A percentile compares a stretch with the other conserved stretches of the same genome.
Conservation (phyloP, 2,113 vertebrate genomes). For the Xyliphius kryptos region DNA sequence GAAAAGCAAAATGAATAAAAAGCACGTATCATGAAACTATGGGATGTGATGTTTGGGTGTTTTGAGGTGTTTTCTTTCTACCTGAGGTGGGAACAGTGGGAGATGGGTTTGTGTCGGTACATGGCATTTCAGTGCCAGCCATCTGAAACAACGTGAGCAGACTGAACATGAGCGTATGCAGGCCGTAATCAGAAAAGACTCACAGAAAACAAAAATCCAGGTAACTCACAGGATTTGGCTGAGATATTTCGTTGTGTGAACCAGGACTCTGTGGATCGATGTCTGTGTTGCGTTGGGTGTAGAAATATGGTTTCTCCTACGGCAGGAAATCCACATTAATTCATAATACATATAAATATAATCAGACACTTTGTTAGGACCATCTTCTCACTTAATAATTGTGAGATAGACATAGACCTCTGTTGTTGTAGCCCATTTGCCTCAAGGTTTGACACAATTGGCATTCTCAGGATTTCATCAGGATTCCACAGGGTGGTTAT, state of each 20-base stretch:
- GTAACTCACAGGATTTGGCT: slow-evolving; percentile 43
- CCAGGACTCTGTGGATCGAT: neutral
- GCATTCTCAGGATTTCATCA: no score
- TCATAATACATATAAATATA: no score
- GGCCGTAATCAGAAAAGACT: neutral
- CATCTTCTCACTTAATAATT: no score
- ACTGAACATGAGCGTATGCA: neutral
- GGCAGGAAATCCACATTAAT: neutral
- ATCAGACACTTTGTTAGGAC: no score
- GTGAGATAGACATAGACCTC: no score
- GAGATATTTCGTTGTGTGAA: neutral
- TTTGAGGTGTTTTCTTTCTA: slow-evolving; percentile 45
- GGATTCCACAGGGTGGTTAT: no score
- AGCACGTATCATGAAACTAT: neutral
- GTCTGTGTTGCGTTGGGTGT: slow-evolving; percentile 53
- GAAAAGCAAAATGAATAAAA: neutral
- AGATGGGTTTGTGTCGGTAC: slow-evolving; percentile 68
- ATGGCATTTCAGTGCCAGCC: slow-evolving; percentile 71
- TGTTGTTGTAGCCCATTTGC: no score
- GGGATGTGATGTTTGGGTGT: neutral
- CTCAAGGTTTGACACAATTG: no score
- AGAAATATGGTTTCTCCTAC: slow-evolving; percentile 56
- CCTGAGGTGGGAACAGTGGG: slow-evolving; percentile 68
- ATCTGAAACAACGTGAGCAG: slow-evolving; percentile 52
- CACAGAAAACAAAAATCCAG: neutral